phyloP scores from a whole-genome alignment of 2,113 vertebrate species.

The Crotalus tigris region DNA sequence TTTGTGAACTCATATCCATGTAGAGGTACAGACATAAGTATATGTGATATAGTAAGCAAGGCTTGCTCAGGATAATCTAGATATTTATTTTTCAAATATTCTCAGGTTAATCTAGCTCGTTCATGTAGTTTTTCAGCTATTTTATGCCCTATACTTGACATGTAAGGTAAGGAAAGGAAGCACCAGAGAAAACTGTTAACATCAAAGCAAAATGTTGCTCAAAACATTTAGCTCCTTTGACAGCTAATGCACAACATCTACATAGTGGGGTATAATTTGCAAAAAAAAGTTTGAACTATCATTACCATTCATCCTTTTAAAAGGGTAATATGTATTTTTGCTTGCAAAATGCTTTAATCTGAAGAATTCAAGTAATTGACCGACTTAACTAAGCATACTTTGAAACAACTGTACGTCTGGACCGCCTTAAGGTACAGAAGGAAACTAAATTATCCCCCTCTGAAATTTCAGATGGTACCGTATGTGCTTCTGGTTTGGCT shows the following conservation, averaged over 20 bases:
- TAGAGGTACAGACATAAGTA: not conserved
- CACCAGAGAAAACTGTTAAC: not conserved
- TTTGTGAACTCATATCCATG: not conserved
- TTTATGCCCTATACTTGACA: not conserved
- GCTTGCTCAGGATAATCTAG: not conserved
- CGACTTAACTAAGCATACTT: not conserved
- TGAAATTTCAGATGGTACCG: not conserved
- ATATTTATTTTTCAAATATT: not conserved
- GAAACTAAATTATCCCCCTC: not conserved
- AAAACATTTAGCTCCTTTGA: not conserved
- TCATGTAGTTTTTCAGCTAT: not conserved
- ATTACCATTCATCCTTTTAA: not conserved
- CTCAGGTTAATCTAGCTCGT: not conserved
- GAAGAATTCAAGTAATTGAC: not conserved
- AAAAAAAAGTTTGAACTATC: not conserved
- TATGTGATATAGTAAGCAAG: not conserved
- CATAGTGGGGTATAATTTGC: not conserved
- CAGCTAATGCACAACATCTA: not conserved
- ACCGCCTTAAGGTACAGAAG: not conserved
- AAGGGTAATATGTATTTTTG: not conserved
- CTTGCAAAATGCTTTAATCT: not conserved
- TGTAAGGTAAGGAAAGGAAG: not conserved
- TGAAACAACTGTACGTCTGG: not conserved
- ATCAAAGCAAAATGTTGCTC: not conserved
- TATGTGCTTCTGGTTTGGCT: not conserved